phyloP scores from a whole-genome alignment of 2,113 vertebrate species.

The Anoura caudifer region DNA sequence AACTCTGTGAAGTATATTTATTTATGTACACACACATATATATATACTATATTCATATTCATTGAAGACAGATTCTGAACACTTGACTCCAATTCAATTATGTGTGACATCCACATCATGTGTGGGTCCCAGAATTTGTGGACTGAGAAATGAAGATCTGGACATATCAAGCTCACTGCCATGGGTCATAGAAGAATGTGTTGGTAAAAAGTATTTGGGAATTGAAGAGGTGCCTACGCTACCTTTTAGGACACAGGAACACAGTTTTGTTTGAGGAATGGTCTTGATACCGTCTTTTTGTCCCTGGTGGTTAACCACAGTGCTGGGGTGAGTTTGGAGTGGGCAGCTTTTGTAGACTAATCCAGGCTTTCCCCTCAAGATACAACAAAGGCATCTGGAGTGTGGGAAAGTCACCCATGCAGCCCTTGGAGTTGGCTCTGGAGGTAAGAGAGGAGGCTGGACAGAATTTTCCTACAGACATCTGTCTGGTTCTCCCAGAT shows the following conservation, averaged over 20 bases:
- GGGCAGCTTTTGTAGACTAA: background rate
- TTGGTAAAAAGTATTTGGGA: background rate
- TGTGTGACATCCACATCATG: background rate
- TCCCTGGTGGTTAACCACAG: background rate
- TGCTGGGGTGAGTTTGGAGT: background rate
- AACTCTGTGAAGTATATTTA: background rate
- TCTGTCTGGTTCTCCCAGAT: background rate
- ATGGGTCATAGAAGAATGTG: background rate
- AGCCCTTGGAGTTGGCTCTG: background rate
- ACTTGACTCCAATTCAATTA: background rate
- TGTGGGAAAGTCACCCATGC: background rate
- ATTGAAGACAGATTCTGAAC: background rate
- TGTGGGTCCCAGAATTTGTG: background rate
- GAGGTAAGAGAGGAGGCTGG: background rate
- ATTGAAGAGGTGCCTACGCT: background rate
- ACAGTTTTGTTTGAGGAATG: background rate
- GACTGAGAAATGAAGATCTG: background rate
- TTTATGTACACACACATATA: background rate
- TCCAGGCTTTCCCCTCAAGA: background rate
- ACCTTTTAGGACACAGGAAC: background rate
- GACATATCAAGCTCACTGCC: background rate
- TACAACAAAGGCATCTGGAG: background rate
- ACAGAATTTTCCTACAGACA: background rate
- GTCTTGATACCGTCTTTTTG: background rate
- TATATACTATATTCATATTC: background rate